Evolutionary conservation across 2,113 vertebrate genomes (phyloP).

Genomic region (Naja naja): DNA sequence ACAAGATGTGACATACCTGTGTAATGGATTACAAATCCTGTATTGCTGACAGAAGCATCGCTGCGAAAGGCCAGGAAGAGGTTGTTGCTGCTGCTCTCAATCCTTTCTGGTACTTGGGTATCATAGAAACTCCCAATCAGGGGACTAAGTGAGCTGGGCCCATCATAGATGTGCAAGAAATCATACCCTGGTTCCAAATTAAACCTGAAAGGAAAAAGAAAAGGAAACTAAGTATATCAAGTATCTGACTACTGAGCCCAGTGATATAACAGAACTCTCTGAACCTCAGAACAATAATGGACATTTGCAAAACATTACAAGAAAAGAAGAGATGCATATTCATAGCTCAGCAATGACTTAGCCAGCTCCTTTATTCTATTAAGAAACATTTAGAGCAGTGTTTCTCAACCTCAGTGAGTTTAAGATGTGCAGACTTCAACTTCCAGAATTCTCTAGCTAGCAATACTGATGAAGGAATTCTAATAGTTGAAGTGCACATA

Average conservation of each 20-base stretch:
- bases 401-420: too few species aligned
- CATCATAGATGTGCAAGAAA: conserved; percentile 96
- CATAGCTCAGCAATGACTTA: background rate
- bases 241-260: background rate
- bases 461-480: too few species aligned
- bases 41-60: conserved; percentile 92
- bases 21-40: conserved; percentile 93
- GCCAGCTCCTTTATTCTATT: background rate
- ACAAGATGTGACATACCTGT: conserved; percentile 72
- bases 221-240: background rate
- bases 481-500: too few species aligned
- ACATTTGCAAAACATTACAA: background rate
- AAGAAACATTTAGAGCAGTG: background rate
- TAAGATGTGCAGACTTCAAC: too few species aligned
- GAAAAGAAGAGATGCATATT: background rate
- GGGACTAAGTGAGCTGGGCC: conserved; percentile 89
- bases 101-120: conserved; percentile 85
- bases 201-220: conserved; percentile 73
- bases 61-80: conserved; percentile 97
- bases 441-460: too few species aligned
- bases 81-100: conserved; percentile 94
- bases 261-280: background rate
- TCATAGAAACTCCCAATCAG: conserved; percentile 95
- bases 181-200: conserved; percentile 96
- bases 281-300: background rate